Conservation (phyloP, 2,113 vertebrate genomes). For the Aix galericulata region DNA sequence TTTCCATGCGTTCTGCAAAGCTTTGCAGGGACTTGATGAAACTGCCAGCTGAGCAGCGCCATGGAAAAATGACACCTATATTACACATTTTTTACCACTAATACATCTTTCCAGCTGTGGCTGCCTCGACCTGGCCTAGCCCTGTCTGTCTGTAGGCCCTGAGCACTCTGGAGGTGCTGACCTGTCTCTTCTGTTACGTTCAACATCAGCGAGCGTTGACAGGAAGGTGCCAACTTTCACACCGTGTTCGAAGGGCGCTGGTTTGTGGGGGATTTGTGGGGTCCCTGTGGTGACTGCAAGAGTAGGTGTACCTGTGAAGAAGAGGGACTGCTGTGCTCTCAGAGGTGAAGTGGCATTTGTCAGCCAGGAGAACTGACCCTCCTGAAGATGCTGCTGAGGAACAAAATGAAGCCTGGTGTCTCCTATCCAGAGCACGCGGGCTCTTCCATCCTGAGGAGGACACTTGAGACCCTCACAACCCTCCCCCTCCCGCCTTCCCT, state of each 20-base stretch:
- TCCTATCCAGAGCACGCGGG: not conserved
- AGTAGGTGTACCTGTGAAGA: not conserved
- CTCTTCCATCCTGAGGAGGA: not conserved
- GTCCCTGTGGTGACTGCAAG: not conserved
- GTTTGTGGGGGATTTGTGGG: not conserved
- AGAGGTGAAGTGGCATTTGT: not conserved
- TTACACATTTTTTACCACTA: not conserved
- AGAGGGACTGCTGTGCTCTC: not conserved
- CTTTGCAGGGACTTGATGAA: not conserved
- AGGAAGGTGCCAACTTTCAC: not conserved
- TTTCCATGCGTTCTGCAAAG: not conserved
- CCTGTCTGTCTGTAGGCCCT: not conserved
- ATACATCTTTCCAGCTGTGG: not conserved
- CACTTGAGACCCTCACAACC: conserved; percentile 6
- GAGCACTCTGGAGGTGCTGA: not conserved
- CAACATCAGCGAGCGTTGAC: not conserved
- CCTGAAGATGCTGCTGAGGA: not conserved
- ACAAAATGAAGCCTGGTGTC: not conserved
- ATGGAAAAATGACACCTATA: not conserved
- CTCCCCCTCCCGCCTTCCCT: conserved; percentile 29
- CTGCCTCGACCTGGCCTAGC: not conserved
- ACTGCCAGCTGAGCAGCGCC: not conserved
- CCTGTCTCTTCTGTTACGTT: not conserved
- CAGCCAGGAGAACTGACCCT: not conserved
- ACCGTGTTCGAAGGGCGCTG: not conserved